A percentile compares a stretch with the other conserved stretches of the same genome.
phyloP scores from a whole-genome alignment of 2,888 invertebrate genomes.

The Melanostoma mellinum region DNA sequence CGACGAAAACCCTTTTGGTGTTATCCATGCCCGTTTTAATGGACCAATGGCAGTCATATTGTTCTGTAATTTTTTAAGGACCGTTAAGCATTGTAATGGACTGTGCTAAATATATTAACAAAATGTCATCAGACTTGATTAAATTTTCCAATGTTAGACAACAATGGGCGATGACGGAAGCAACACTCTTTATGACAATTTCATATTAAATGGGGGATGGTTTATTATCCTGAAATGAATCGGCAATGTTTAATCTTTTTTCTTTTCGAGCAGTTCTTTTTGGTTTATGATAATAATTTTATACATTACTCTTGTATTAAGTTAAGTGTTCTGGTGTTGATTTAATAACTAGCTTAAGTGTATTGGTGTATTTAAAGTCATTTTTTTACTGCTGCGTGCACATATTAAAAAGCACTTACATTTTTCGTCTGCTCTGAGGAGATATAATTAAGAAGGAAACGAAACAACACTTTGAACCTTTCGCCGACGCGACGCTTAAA shows the following conservation, averaged over 20 bases:
- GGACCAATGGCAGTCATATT: slow-evolving; percentile 65
- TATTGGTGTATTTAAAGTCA: no score
- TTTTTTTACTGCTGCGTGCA: no score
- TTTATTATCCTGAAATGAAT: slow-evolving; percentile 33
- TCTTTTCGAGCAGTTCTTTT: no score
- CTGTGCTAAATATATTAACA: slow-evolving; percentile 71
- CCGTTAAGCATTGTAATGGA: slow-evolving; percentile 72
- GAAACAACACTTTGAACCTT: no score
- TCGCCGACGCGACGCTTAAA: no score
- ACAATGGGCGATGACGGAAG: slow-evolving; percentile 25
- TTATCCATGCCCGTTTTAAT: slow-evolving; percentile 51
- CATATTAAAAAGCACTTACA: no score
- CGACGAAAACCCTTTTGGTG: slow-evolving; percentile 58
- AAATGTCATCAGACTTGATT: slow-evolving; percentile 71
- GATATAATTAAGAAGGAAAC: no score
- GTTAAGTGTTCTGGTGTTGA: no score
- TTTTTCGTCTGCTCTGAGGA: no score
- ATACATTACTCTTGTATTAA: no score
- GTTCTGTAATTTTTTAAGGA: slow-evolving; percentile 67
- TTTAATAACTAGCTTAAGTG: no score
- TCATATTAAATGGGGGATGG: slow-evolving; percentile 54
- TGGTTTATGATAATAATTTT: no score
- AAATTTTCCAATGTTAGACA: slow-evolving; percentile 69
- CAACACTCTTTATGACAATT: slow-evolving; percentile 52
- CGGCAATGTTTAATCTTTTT: slow-evolving; percentile 20